Evolutionary conservation across 1,140 invertebrate genomes (phyloP), one percentile per base, ranked within the genome.

Genomic region (Aphelenchoides besseyi): DNA sequence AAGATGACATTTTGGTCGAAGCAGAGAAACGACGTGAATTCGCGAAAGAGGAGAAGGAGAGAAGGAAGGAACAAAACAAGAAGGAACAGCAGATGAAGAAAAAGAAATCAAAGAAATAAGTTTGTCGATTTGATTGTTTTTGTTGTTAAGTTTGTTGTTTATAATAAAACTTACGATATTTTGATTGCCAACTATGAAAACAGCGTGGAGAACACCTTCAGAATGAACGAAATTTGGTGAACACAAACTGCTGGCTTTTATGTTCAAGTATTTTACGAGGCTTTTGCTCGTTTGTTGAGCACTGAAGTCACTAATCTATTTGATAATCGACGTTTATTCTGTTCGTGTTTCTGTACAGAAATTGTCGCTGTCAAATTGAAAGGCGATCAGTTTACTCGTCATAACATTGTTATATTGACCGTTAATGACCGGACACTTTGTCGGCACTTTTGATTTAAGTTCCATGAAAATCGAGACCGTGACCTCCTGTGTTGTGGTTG

Each of bases 1-100:
- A 86, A 72, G 85, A 87, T 59, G 62, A 76, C 23, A 72, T 86
- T 57, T 69, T 87, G 23, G 75, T 79, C 66, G 85, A 87, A 74
- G 85, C 85, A 35, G 84, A 86, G 68, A 76, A 84, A 33, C 36
- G 59, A 29, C 79, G 78, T 12, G 73, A 78, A 28, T 52, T 80
- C n/a, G 0, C 73, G 2, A 80, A 78, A 36, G 70, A 55, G 23
- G 74, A 76, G 37, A 76, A 78, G 75, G 23, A 36, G 3, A 37
- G 57, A 32, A 73, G 57, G 53, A 76, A 75, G 61, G 57, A 74
- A 59, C 48, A 16, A 18, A 30, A 62, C 0, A 68, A 3, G 29
- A 61, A 53, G 5, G n/a, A n/a, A 30, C 30, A 66, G 30, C 30
- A 41, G 32, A 64, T 28, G 26, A 61, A 61, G 59, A 61, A 61